These are phyloP conservation scores for Sardinella longiceps DNA, from an alignment of 2,797 vertebrate genomes.

Conservation along the genomic window DNA sequence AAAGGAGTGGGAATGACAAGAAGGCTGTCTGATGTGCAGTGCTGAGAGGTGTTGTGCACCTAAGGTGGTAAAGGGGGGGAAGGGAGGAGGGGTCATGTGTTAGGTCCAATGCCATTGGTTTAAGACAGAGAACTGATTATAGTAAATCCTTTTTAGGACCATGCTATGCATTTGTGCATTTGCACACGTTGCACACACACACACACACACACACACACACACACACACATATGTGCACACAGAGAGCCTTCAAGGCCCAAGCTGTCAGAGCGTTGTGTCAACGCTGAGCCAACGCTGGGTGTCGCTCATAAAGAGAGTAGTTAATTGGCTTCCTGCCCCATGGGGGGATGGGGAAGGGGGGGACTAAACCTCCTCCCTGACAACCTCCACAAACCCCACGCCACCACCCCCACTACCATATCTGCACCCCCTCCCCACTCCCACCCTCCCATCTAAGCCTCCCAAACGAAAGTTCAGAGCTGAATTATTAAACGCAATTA, in stretches of 20 bases:
- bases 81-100: neutral
- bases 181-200: neutral
- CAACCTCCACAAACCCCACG: neutral
- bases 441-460: slow-evolving; percentile 59
- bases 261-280: slow-evolving; percentile 51
- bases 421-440: slow-evolving; percentile 25
- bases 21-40: neutral
- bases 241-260: slow-evolving; percentile 47
- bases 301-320: slow-evolving; percentile 61
- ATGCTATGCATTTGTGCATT: neutral
- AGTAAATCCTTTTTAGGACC: neutral
- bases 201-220: slow-evolving; percentile 9
- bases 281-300: slow-evolving; percentile 52
- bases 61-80: neutral
- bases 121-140: neutral
- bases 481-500: slow-evolving; percentile 82
- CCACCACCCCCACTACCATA: slow-evolving; percentile 23
- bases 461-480: slow-evolving; percentile 77
- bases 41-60: neutral
- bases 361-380: slow-evolving; percentile 33
- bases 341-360: slow-evolving; percentile 50
- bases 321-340: slow-evolving; percentile 74
- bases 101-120: neutral
- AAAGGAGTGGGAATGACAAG: neutral
- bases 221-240: neutral